These are phyloP conservation scores for Choloepus hoffmanni DNA, from an alignment of 2,113 vertebrate species.

Conservation along the genomic window DNA sequence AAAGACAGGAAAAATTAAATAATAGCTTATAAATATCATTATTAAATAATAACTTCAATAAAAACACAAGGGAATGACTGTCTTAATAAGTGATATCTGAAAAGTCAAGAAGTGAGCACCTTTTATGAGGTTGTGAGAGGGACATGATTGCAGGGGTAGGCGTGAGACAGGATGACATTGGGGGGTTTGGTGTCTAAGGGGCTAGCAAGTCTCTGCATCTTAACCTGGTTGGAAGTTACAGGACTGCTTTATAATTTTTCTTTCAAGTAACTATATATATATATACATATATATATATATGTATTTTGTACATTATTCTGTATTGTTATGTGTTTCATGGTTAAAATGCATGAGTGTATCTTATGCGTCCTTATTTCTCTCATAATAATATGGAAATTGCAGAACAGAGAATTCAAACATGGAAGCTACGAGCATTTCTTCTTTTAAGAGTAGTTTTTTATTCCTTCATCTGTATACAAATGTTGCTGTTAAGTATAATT, in stretches of 20 bases:
- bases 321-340: background rate
- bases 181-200: background rate
- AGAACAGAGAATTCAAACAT: background rate
- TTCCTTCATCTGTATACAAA: background rate
- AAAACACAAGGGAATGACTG: background rate
- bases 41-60: background rate
- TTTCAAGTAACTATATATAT: background rate
- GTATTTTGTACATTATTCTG: background rate
- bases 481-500: background rate
- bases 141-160: background rate
- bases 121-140: background rate
- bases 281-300: background rate
- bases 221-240: background rate
- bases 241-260: background rate
- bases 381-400: background rate
- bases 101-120: background rate
- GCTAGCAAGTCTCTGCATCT: background rate
- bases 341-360: background rate
- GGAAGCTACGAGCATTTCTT: background rate
- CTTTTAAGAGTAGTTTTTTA: slow-evolving; percentile 13
- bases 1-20: slow-evolving; percentile 13
- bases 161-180: too few relatives aligned
- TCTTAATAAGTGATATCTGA: background rate
- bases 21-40: background rate
- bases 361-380: background rate